Percentiles rank a stretch among this genome's conserved stretches.
Evolutionary conservation across 1,140 invertebrate genomes (phyloP).

Genomic region (Theocolax elegans): DNA sequence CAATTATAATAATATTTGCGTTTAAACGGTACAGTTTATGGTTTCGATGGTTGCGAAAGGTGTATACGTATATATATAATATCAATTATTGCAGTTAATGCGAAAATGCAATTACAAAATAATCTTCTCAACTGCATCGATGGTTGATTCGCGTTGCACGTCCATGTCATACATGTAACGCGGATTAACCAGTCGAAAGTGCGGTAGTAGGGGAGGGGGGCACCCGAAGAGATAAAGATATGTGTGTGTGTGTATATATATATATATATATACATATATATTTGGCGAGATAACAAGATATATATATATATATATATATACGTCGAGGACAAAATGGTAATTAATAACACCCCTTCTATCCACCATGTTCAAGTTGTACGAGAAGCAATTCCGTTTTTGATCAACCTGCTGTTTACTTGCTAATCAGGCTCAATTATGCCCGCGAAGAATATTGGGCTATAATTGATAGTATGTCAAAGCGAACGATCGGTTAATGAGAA

Average conservation of each 20-base stretch:
- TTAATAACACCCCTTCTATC: neutral
- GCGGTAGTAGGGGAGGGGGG: too few species aligned
- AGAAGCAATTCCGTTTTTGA: slow-evolving; percentile 9
- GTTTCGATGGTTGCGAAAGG: too few species aligned
- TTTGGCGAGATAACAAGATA: too few species aligned
- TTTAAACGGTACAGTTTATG: too few species aligned
- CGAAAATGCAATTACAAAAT: slow-evolving; percentile 17
- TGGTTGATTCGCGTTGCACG: too few species aligned
- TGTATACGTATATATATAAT: neutral
- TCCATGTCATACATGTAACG: neutral
- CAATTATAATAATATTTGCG: too few species aligned
- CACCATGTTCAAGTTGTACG: too few species aligned
- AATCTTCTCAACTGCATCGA: slow-evolving; percentile 8
- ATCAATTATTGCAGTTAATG: neutral
- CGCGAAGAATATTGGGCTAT: neutral
- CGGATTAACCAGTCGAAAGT: neutral
- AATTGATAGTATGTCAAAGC: neutral
- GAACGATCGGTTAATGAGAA: neutral
- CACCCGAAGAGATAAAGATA: too few species aligned
- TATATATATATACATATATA: too few species aligned
- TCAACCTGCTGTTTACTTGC: neutral
- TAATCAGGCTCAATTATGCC: neutral
- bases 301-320: too few species aligned
- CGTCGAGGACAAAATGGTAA: neutral
- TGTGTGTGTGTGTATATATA: too few species aligned